phyloP scores from a whole-genome alignment of 2,113 vertebrate species.

The Phoxinus phoxinus region DNA sequence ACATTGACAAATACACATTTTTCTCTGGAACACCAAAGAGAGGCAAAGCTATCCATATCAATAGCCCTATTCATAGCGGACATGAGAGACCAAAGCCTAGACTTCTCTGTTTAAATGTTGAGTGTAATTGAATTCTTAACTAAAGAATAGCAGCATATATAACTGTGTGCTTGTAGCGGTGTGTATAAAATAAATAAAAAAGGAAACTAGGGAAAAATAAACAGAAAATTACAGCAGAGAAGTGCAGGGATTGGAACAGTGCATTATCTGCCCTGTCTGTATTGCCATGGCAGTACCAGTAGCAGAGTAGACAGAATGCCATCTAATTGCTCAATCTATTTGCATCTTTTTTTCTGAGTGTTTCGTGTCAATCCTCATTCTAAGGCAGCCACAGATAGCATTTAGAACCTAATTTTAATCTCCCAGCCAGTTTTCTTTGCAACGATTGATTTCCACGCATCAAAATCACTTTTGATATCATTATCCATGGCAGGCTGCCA shows the following conservation, averaged over 20 bases:
- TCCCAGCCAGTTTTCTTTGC: conserved; percentile 70
- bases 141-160: conserved; percentile 4
- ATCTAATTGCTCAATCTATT: conserved; percentile 79
- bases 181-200: background rate
- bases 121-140: background rate
- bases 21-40: background rate
- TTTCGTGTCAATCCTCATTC: conserved; percentile 81
- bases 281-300: conserved; percentile 17
- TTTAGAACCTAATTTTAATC: conserved; percentile 78
- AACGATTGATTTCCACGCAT: conserved; percentile 80
- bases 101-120: background rate
- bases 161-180: background rate
- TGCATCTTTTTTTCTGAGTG: conserved; percentile 68
- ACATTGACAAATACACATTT: background rate
- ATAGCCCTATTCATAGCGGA: background rate
- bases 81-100: conserved; percentile 2
- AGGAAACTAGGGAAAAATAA: background rate
- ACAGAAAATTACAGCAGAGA: background rate
- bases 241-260: conserved; percentile 13
- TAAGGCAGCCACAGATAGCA: conserved; percentile 76
- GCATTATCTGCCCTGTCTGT: conserved; percentile 30
- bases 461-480: conserved; percentile 82
- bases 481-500: conserved; percentile 78
- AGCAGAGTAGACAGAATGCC: conserved; percentile 72
- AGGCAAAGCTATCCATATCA: background rate